Conservation (phyloP, 2,888 invertebrate genomes). For the Phyto melanocephala region DNA sequence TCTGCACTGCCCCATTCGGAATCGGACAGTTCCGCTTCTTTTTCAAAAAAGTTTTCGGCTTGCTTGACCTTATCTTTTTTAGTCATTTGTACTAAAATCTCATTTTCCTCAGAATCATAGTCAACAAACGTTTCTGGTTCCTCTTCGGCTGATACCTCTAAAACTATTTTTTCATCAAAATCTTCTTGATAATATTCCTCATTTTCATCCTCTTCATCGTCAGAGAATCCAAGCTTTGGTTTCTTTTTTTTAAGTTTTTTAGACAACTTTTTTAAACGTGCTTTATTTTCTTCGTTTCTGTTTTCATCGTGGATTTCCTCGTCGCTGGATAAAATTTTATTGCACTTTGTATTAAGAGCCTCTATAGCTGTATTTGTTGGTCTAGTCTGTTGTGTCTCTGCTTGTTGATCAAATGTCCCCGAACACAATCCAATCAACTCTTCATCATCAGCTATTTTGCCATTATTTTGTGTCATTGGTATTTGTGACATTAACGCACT, state of each 20-base stretch:
- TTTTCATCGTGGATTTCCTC: conserved; percentile 68
- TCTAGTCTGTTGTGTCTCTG: not conserved
- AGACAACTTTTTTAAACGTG: conserved; percentile 74
- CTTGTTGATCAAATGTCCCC: conserved; percentile 79
- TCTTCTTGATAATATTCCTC: not conserved
- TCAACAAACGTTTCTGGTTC: conserved; percentile 81
- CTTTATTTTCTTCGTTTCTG: conserved; percentile 57
- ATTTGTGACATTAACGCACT: conserved; percentile 73
- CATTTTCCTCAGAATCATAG: conserved; percentile 93
- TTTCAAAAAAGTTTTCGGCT: conserved; percentile 88
- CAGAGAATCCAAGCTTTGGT: conserved; percentile 77
- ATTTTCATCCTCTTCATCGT: conserved; percentile 73
- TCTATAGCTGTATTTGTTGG: not conserved
- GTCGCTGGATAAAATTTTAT: conserved; percentile 80
- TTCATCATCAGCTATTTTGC: conserved; percentile 70
- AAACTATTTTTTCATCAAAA: conserved; percentile 71
- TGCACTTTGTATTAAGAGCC: conserved; percentile 63
- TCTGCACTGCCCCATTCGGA: conserved; percentile 94
- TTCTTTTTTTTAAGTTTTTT: conserved; percentile 72
- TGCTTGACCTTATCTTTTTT: conserved; percentile 77
- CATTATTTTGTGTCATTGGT: conserved; percentile 72
- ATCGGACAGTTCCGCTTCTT: conserved; percentile 94
- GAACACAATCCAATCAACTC: conserved; percentile 81
- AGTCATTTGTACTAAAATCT: conserved; percentile 80
- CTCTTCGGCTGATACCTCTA: conserved; percentile 75